Base-by-base conservation (phyloP, 2,113 vertebrate species). In the Microtus pennsylvanicus region DNA sequence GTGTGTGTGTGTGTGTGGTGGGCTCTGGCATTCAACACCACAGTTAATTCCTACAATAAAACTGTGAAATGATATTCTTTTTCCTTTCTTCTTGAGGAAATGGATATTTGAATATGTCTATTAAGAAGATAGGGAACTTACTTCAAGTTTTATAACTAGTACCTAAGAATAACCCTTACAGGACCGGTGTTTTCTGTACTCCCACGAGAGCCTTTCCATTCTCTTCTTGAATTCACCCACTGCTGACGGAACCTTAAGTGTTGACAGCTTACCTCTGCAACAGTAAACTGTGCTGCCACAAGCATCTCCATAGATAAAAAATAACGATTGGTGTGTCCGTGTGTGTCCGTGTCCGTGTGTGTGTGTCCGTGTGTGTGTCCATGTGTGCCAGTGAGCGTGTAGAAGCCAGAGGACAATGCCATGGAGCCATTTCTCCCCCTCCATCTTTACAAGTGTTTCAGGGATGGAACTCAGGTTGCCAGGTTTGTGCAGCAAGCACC, bases 11-110 rank as follows among this genome's bases (percentile, higher is more conserved):
- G 38, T 42, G 38, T 50, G 76, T 75, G 72, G 72, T 38, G 28
- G 45, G 77, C 7, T 92, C 81, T 67, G 33, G 58, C 38, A 83
- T n/a, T 61, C 2, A 61, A 89, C 17, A 22, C 33, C 22, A 94
- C 22, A 89, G 77, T 87, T 87, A 58, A 86, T 38, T 45, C 85
- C 89, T 24, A 19, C 52, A 85, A 89, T 7, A 42, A 90, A 90
- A 83, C 58, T 61, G 0, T 81, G 22, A 92, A 87, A 86, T 77
- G n/a, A 33, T 35, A 65, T 42, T 26, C 78, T 81, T 93, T 6
- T 13, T 80, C 11, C 69, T 94, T 93, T 93, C 75, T 80, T 82
- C 65, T 52, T 65, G 13, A 87, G 52, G 81, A 87, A 90, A 95
- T 9, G 10, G 87, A 90, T 58, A 14, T 69, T 38, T 42, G 55